Conservation (phyloP, 1,140 invertebrate genomes). For the Drosophila nasuta region DNA sequence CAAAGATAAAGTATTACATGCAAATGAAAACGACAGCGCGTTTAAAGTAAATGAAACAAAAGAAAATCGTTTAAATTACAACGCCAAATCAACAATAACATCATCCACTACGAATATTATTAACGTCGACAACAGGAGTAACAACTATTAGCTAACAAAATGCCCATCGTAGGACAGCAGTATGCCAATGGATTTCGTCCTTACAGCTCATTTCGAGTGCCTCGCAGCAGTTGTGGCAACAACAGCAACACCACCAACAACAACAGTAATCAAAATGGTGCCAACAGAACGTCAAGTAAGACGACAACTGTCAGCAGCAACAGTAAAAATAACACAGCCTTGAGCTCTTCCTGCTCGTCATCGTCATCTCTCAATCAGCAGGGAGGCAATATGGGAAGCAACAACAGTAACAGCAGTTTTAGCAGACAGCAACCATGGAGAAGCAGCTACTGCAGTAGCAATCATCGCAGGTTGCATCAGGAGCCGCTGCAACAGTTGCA, state of each 20-base stretch:
- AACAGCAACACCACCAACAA: slow-evolving; percentile 34
- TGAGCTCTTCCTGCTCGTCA: slow-evolving; percentile 64
- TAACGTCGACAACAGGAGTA: slow-evolving; percentile 19
- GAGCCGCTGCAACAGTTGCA: slow-evolving; percentile 37
- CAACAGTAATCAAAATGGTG: slow-evolving; percentile 51
- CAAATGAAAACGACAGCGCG: slow-evolving; percentile 60
- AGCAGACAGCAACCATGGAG: slow-evolving; percentile 75
- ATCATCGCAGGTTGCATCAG: slow-evolving; percentile 43
- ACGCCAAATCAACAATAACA: slow-evolving; percentile 50
- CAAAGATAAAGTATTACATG: slow-evolving; percentile 57
- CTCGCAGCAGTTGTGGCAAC: slow-evolving; percentile 66
- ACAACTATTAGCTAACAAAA: slow-evolving; percentile 69
- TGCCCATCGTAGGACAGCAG: slow-evolving; percentile 82
- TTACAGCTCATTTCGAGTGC: slow-evolving; percentile 82
- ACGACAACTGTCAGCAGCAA: slow-evolving; percentile 14
- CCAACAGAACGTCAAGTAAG: slow-evolving; percentile 44
- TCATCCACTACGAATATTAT: slow-evolving; percentile 37
- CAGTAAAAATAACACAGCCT: slow-evolving; percentile 51
- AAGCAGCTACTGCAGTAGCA: slow-evolving; percentile 74
- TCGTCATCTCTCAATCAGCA: slow-evolving; percentile 65
- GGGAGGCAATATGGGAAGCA: slow-evolving; percentile 69
- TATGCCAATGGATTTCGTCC: slow-evolving; percentile 76
- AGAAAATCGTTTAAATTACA: slow-evolving; percentile 67
- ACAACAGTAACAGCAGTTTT: slow-evolving; percentile 71
- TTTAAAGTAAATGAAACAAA: slow-evolving; percentile 70